Evolutionary conservation across 2,113 vertebrate genomes (phyloP).

Genomic region (Hyperopisus bebe): DNA sequence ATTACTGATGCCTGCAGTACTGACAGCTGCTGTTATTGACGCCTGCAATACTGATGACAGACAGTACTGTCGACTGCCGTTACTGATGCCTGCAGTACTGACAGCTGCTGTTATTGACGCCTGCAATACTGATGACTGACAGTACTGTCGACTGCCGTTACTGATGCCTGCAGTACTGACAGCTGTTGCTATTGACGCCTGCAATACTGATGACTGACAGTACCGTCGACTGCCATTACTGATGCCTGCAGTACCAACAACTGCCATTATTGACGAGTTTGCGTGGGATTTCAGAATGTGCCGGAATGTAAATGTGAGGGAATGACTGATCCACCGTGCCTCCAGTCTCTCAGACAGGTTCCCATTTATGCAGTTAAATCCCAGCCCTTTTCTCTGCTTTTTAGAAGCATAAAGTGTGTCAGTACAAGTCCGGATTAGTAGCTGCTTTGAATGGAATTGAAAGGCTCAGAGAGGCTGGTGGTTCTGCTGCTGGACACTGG

Average conservation of each 20-base stretch:
- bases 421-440: background rate
- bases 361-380: background rate
- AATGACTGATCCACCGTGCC: background rate
- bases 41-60: background rate
- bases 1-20: background rate
- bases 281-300: background rate
- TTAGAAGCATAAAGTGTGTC: background rate
- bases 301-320: background rate
- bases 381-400: background rate
- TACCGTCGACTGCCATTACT: too few relatives aligned
- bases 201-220: too few relatives aligned
- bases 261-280: background rate
- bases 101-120: background rate
- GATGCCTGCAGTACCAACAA: background rate
- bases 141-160: background rate
- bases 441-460: background rate
- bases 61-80: background rate
- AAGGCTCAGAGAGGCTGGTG: background rate
- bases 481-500: background rate
- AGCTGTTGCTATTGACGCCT: background rate
- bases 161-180: too few relatives aligned
- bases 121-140: background rate
- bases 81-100: background rate
- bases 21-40: background rate
- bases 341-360: background rate